Evolutionary conservation across 2,888 invertebrate genomes (phyloP).

Genomic region (Sepiola atlantica): DNA sequence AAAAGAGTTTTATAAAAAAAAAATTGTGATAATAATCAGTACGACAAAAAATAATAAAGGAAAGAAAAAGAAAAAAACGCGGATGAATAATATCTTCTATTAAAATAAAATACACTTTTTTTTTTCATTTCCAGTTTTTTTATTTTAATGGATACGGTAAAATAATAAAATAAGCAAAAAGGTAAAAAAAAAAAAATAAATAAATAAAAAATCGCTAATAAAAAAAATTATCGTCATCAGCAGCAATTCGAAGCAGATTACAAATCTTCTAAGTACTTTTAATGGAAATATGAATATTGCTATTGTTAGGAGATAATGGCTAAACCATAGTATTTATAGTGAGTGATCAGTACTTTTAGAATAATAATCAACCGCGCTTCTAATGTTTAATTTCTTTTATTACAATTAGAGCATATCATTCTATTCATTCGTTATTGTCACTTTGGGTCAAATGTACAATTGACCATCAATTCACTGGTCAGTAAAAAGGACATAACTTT

Average conservation of each 20-base stretch:
- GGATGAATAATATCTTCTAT: background rate
- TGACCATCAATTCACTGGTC: background rate
- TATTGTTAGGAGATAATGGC: background rate
- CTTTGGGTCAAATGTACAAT: background rate
- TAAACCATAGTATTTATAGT: background rate
- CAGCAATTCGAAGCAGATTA: background rate
- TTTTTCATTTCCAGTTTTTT: no score
- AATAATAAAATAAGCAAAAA: background rate
- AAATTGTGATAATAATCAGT: no score
- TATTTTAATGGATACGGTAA: background rate
- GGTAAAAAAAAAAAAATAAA: background rate
- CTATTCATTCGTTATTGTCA: background rate
- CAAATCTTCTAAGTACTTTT: slow-evolving; percentile 14
- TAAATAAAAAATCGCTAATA: no score
- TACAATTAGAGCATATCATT: background rate
- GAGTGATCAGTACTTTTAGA: background rate
- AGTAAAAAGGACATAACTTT: background rate
- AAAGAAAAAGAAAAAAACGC: no score
- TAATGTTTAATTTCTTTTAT: background rate
- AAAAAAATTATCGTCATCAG: background rate
- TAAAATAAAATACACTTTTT: background rate
- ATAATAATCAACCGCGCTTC: background rate
- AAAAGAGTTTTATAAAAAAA: no score
- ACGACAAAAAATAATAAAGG: no score
- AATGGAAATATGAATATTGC: background rate